A percentile compares a stretch with the other conserved stretches of the same genome.
These are phyloP conservation scores for Vultur gryphus DNA, from an alignment of 2,797 vertebrate genomes.

Conservation along the genomic window DNA sequence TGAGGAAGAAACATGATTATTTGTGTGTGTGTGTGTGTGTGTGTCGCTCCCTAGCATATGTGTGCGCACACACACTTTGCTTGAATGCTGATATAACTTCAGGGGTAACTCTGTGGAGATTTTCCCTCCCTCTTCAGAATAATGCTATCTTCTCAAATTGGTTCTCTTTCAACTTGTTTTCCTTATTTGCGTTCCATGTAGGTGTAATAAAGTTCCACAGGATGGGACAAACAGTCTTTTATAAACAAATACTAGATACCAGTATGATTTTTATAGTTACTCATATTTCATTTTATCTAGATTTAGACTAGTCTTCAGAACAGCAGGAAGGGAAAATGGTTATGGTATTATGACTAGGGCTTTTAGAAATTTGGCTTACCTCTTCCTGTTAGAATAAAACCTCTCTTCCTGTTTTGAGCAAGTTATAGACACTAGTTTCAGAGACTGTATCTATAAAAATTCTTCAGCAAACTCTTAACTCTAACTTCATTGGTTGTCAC, in stretches of 20 bases:
- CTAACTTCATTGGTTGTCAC: background rate
- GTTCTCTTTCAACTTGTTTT: background rate
- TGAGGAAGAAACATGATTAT: background rate
- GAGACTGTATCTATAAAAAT: background rate
- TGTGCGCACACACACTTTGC: background rate
- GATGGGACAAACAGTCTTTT: background rate
- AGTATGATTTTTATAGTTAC: background rate
- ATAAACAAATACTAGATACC: background rate
- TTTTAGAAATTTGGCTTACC: background rate
- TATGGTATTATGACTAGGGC: background rate
- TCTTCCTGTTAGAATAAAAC: conserved; percentile 3
- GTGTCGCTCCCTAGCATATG: background rate
- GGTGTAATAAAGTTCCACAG: background rate
- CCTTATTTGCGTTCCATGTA: background rate
- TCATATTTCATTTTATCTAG: background rate
- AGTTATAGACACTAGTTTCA: background rate
- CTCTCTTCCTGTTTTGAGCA: background rate
- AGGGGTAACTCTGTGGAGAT: background rate
- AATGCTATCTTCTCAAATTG: background rate
- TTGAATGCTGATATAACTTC: background rate
- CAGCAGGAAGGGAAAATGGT: background rate
- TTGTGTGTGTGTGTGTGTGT: background rate
- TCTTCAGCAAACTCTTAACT: background rate
- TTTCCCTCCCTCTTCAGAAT: background rate
- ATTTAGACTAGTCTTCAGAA: background rate